phyloP scores from a whole-genome alignment of 35 echinoderm and acorn worm genomes.

The Acanthaster planci region DNA sequence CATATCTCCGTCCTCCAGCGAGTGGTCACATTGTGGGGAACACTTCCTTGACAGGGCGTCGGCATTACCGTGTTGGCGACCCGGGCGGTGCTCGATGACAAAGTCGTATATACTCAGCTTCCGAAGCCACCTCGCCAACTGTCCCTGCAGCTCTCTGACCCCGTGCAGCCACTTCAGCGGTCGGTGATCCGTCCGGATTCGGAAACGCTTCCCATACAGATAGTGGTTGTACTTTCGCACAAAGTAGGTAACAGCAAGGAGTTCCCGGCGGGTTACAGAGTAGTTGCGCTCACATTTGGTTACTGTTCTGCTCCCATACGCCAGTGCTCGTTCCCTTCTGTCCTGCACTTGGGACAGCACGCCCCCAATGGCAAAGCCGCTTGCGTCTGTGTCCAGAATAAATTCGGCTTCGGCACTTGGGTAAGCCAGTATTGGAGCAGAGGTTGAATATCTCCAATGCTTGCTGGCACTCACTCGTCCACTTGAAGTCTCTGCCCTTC shows the following conservation, averaged over 20 bases:
- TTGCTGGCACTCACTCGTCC: no score
- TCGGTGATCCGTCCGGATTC: no score
- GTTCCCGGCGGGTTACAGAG: conserved; percentile 30
- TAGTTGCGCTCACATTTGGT: conserved; percentile 7
- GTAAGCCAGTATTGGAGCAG: no score
- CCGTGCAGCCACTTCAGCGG: conserved; percentile 45
- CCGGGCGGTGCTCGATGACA: conserved; percentile 43
- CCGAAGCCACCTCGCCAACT: no score
- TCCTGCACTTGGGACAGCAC: conserved; percentile 29
- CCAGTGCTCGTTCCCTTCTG: conserved; percentile 12
- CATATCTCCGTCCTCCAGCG: no score
- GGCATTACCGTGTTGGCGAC: conserved; percentile 38
- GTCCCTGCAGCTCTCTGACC: conserved; percentile 38
- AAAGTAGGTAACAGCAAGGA: not conserved
- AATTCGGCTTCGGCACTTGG: no score
- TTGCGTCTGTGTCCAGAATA: no score
- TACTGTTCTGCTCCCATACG: no score
- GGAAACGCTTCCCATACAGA: conserved; percentile 3
- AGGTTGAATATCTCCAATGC: no score
- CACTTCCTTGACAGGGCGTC: no score
- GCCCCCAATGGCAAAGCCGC: conserved; percentile 18
- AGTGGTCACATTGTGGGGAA: no score
- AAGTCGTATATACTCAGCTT: conserved; percentile 47
- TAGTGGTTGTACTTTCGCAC: conserved; percentile 28
- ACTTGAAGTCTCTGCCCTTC: no score